These are phyloP conservation scores for Darevskia nairensis DNA, from an alignment of 2,797 vertebrate genomes.

Conservation along the genomic window DNA sequence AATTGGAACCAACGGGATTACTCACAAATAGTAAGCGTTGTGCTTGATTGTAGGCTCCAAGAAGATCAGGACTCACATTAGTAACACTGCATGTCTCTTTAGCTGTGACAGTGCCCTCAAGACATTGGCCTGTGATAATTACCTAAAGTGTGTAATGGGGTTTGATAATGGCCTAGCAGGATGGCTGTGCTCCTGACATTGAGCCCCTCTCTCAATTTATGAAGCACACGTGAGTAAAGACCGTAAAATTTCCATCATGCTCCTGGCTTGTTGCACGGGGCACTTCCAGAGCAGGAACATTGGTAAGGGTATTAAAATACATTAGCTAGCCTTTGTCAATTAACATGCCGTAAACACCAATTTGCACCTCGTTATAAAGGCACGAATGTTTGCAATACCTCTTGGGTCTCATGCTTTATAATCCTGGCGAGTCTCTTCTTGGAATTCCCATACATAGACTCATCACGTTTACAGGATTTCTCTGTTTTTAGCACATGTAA, in stretches of 20 bases:
- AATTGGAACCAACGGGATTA: rapidly evolving
- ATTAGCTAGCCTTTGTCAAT: not conserved
- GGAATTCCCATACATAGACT: not conserved
- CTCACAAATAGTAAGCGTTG: rapidly evolving
- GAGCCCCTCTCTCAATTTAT: not conserved
- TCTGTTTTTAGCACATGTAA: not conserved
- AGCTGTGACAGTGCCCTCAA: not conserved
- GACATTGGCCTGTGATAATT: not conserved
- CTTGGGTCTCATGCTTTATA: not conserved
- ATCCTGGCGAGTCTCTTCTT: not conserved
- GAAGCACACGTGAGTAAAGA: not conserved
- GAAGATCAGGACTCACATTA: not conserved
- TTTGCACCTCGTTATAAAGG: not conserved
- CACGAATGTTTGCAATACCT: not conserved
- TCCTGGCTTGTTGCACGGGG: not conserved
- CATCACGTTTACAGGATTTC: not conserved
- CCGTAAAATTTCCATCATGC: not conserved
- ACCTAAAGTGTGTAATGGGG: rapidly evolving
- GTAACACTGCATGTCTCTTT: not conserved
- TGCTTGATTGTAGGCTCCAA: rapidly evolving
- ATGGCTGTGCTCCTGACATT: not conserved
- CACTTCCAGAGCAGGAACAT: not conserved
- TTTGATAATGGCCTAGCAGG: not conserved
- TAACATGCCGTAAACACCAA: not conserved
- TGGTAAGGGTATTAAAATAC: not conserved